phyloP scores from a whole-genome alignment of 2,888 invertebrate species.

The Apamea crenata region DNA sequence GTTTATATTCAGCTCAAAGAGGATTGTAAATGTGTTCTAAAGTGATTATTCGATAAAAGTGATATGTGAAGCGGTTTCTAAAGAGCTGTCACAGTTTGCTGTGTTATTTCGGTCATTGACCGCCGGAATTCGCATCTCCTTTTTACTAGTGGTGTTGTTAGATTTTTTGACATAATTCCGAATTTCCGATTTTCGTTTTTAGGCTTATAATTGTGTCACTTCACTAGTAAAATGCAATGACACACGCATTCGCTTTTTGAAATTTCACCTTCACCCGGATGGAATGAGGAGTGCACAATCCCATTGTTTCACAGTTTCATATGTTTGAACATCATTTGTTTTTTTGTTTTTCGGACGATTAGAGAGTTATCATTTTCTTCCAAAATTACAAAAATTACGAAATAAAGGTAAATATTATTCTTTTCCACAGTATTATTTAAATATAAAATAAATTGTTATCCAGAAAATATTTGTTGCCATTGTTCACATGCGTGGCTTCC shows the following conservation, averaged over 20 bases:
- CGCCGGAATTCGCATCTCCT: conserved; percentile 89
- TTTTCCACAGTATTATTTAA: conserved; percentile 59
- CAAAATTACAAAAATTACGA: conserved; percentile 90
- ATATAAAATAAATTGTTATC: conserved; percentile 52
- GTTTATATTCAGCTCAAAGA: conserved; percentile 78
- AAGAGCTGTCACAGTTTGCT: conserved; percentile 85
- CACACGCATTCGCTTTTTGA: conserved; percentile 89
- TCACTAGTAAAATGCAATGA: conserved; percentile 87
- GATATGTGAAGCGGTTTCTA: conserved; percentile 84
- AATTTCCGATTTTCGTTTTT: conserved; percentile 87
- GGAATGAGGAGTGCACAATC: conserved; percentile 90
- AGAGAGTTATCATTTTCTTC: conserved; percentile 89
- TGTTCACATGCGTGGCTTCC: conserved; percentile 84
- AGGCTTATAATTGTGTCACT: conserved; percentile 83
- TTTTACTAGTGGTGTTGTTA: conserved; percentile 82
- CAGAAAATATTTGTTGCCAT: conserved; percentile 68
- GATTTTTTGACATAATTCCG: conserved; percentile 81
- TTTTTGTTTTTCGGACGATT: conserved; percentile 91
- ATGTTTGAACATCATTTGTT: conserved; percentile 91
- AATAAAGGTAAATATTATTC: conserved; percentile 88
- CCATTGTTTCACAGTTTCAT: conserved; percentile 90
- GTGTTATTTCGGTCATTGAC: conserved; percentile 91
- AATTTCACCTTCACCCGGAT: conserved; percentile 87
- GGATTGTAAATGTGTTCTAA: conserved; percentile 83
- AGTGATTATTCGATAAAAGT: conserved; percentile 86